phyloP scores from a whole-genome alignment of 2,113 vertebrate species.

The Strix aluco region DNA sequence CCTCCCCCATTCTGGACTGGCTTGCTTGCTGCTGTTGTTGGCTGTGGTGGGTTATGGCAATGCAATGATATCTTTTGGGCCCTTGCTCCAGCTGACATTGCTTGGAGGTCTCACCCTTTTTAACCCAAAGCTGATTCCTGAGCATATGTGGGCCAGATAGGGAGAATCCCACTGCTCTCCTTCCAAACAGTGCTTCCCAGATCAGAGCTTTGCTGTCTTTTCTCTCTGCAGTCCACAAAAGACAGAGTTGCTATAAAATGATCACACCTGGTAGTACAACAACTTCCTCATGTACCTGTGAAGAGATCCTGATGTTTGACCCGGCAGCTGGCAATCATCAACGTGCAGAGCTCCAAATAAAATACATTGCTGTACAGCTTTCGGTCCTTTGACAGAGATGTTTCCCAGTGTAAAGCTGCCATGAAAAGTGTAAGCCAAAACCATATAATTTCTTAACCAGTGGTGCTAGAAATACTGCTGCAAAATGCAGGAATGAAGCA shows the following conservation, averaged over 20 bases:
- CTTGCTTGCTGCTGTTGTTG: neutral
- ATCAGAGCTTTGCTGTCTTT: neutral
- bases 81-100: neutral
- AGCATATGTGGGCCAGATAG: neutral
- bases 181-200: neutral
- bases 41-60: neutral
- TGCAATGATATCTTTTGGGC: neutral
- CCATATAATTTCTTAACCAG: neutral
- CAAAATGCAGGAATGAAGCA: neutral
- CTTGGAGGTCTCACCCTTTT: neutral
- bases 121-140: neutral
- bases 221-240: neutral
- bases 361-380: neutral
- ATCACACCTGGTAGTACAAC: neutral
- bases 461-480: neutral
- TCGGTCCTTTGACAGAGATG: neutral
- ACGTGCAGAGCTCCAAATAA: neutral
- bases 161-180: neutral
- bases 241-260: neutral
- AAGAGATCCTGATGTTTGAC: neutral
- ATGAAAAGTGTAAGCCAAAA: neutral
- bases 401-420: constrained; percentile 20
- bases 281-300: neutral
- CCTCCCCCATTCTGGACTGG: neutral
- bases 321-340: constrained; percentile 31